Conservation (phyloP, 1,140 invertebrate genomes). For the Anagrus nilaparvatae region DNA sequence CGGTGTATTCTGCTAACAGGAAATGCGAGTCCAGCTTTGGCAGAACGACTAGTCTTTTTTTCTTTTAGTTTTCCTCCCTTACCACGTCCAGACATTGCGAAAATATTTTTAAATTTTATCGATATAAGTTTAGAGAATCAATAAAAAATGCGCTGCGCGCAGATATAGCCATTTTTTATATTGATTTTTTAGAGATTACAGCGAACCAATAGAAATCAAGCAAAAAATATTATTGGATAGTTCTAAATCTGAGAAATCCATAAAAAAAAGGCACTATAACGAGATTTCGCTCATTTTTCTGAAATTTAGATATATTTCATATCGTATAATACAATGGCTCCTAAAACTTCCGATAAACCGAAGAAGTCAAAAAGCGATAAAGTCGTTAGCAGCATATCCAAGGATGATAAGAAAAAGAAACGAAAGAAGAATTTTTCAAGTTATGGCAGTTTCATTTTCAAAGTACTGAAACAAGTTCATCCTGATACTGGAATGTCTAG, state of each 20-base stretch:
- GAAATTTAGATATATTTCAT: neutral
- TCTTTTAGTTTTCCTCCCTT: no score
- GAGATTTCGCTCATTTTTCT: neutral
- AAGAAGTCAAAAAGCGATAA: no score
- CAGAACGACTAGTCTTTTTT: no score
- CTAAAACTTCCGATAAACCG: no score
- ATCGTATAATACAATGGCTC: constrained; percentile 33
- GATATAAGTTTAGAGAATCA: neutral
- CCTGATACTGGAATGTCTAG: no score
- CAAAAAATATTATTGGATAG: neutral
- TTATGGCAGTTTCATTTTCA: no score
- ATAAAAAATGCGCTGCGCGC: neutral
- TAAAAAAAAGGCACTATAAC: no score
- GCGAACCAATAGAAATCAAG: neutral
- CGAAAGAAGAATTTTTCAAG: no score
- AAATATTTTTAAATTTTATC: constrained; percentile 2
- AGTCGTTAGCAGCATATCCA: constrained; percentile 41
- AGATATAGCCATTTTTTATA: neutral
- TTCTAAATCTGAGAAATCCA: neutral
- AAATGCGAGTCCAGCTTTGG: no score
- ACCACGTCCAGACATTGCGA: constrained; percentile 46
- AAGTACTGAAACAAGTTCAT: constrained; percentile 60
- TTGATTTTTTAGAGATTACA: neutral
- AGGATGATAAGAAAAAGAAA: constrained; percentile 47
- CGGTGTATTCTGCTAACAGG: no score